These are phyloP conservation scores for Drosophila longiperda DNA, from an alignment of 2,888 invertebrate species.

Conservation along the genomic window DNA sequence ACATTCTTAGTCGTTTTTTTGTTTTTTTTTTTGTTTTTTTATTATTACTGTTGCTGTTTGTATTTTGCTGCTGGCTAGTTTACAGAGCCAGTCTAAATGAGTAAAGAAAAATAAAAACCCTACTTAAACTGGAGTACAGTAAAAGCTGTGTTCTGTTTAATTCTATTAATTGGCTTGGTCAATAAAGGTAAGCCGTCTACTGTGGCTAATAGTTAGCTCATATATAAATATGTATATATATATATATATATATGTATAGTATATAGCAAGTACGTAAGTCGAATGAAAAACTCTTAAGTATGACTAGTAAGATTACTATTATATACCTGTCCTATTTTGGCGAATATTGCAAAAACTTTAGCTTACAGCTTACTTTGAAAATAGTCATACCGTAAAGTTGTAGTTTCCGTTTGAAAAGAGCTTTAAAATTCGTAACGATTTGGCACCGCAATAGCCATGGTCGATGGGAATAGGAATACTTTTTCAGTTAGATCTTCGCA, in stretches of 20 bases:
- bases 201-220: conserved; percentile 36
- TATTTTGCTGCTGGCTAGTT: conserved; percentile 44
- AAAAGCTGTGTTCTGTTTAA: conserved; percentile 64
- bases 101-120: conserved; percentile 48
- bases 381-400: background rate
- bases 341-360: conserved; percentile 6
- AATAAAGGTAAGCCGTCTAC: conserved; percentile 49
- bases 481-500: background rate
- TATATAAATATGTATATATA: background rate
- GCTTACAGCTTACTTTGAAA: conserved; percentile 5
- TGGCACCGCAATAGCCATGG: background rate
- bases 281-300: conserved; percentile 7
- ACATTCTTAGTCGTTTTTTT: conserved; percentile 1
- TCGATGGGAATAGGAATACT: background rate
- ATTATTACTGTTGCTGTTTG: conserved; percentile 12
- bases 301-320: background rate
- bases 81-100: conserved; percentile 46
- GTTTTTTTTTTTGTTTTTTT: background rate
- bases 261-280: background rate
- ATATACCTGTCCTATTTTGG: conserved; percentile 2
- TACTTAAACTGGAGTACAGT: conserved; percentile 63
- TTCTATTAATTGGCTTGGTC: conserved; percentile 67
- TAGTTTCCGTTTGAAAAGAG: background rate
- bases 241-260: background rate
- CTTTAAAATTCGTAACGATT: background rate